Percentiles rank a stretch among this genome's conserved stretches.
phyloP scores from a whole-genome alignment of 2,888 invertebrate genomes.

The Celastrina argiolus region DNA sequence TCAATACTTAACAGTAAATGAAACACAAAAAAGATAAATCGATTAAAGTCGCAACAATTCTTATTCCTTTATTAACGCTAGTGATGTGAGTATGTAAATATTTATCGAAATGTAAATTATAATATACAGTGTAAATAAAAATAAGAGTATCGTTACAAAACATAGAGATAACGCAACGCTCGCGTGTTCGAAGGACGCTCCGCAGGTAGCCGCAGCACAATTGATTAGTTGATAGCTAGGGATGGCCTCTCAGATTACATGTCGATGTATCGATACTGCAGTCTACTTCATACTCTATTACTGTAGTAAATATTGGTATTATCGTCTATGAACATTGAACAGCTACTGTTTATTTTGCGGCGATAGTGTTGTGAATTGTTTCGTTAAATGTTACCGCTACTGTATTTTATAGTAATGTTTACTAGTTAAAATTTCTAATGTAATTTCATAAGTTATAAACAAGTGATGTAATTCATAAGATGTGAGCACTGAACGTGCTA shows the following conservation, averaged over 20 bases:
- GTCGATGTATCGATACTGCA: constrained; percentile 11
- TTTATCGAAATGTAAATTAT: constrained; percentile 11
- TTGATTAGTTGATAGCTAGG: constrained; percentile 25
- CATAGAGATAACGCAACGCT: constrained; percentile 16
- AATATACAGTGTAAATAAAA: constrained; percentile 4
- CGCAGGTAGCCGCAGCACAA: constrained; percentile 25
- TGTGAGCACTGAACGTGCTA: too few species aligned
- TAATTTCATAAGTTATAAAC: too few species aligned
- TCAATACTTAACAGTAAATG: too few species aligned
- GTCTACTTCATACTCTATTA: constrained; percentile 1
- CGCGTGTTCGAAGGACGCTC: constrained; percentile 31
- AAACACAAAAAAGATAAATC: background rate
- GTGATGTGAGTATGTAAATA: constrained; percentile 3
- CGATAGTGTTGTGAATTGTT: background rate
- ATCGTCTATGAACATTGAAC: background rate
- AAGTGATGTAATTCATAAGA: too few species aligned
- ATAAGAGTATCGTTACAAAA: constrained; percentile 19
- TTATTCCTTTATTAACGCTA: background rate
- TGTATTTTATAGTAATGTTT: background rate
- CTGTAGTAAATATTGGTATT: background rate
- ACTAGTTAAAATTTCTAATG: too few species aligned
- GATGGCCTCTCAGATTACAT: constrained; percentile 17
- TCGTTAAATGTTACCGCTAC: background rate
- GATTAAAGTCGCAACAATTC: background rate
- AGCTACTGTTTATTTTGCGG: background rate